Evolutionary conservation across 2,113 vertebrate genomes (phyloP), one percentile per base, ranked within the genome.

Genomic region (Galemys pyrenaicus): DNA sequence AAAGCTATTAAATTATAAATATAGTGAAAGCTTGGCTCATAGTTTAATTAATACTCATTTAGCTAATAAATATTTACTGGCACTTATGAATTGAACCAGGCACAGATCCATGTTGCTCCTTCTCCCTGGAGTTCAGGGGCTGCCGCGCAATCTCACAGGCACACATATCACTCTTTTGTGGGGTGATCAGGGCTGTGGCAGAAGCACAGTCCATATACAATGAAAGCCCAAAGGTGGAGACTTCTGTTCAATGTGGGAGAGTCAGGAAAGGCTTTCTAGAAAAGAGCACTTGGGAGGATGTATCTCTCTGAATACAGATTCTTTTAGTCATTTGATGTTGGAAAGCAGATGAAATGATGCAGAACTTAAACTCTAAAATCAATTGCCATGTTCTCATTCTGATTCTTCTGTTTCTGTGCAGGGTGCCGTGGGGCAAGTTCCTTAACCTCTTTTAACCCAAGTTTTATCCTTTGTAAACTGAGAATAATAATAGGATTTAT

Each of bases 141-240:
- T 41, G 35, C n/a, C 5, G 20, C 19, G 67, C 49, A 37, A 5
- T 39, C 51, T 62, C 39, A 83, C 56, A n/a, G 49, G 32, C n/a
- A 28, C 68, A n/a, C 24, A 79, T 35, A 17, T 83, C 7, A 0
- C 64, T n/a, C 37, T 64, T 32, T 64, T 58, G 37, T 15, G 70
- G 49, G 22, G 37, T 49, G 11, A 41, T 22, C 30, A 84, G 51
- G 32, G 1, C 16, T 12, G 35, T 37, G 26, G 54, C 20, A 20
- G 32, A 54, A 62, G 16, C 26, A 3, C 32, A 56, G 41, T 41
- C 9, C 24, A 12, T 54, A 51, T 17, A 6, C 9, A 28, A 58
- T 0, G 0, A 22, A 28, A 67, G 8, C 16, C 12, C 28, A 37
- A 44, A 79, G 44, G 6, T 0, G 0, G 17, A 35, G 28, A 37